These are phyloP conservation scores for Crioceris asparagi DNA, from an alignment of 2,888 invertebrate genomes.

Conservation along the genomic window DNA sequence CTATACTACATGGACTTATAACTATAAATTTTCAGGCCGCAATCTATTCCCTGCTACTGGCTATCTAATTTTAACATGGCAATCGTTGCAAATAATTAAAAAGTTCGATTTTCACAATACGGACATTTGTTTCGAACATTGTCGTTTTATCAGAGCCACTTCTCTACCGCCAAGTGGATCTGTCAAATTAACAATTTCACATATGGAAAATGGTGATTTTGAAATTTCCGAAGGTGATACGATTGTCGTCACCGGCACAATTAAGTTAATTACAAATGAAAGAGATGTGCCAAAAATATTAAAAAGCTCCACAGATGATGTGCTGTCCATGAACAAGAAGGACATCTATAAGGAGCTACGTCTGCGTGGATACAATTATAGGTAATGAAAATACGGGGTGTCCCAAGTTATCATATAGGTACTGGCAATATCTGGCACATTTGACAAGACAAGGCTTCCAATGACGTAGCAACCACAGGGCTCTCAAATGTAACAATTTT, in stretches of 20 bases:
- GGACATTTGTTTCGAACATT: conserved; percentile 46
- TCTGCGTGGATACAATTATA: conserved; percentile 53
- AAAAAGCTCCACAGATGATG: conserved; percentile 18
- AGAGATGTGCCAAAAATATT: conserved; percentile 31
- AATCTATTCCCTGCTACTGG: conserved; percentile 51
- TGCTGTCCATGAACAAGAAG: conserved; percentile 43
- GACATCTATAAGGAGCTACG: conserved; percentile 60
- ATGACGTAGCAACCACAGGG: no score
- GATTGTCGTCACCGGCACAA: conserved; percentile 18
- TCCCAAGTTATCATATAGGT: no score
- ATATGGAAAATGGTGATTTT: conserved; percentile 26
- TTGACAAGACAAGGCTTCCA: not conserved
- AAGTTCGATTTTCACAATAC: conserved; percentile 35
- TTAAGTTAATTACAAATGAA: conserved; percentile 19
- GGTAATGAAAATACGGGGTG: no score
- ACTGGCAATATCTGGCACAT: no score
- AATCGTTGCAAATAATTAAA: conserved; percentile 39
- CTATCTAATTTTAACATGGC: conserved; percentile 35
- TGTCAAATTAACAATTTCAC: conserved; percentile 10
- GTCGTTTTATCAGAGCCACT: conserved; percentile 45
- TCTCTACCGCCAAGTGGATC: conserved; percentile 39
- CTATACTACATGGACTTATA: no score
- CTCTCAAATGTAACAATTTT: no score
- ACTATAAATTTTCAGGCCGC: conserved; percentile 17
- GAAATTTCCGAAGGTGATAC: conserved; percentile 24